Evolutionary conservation across 1,140 invertebrate genomes (phyloP).

Genomic region (Drosophila ohnishii): DNA sequence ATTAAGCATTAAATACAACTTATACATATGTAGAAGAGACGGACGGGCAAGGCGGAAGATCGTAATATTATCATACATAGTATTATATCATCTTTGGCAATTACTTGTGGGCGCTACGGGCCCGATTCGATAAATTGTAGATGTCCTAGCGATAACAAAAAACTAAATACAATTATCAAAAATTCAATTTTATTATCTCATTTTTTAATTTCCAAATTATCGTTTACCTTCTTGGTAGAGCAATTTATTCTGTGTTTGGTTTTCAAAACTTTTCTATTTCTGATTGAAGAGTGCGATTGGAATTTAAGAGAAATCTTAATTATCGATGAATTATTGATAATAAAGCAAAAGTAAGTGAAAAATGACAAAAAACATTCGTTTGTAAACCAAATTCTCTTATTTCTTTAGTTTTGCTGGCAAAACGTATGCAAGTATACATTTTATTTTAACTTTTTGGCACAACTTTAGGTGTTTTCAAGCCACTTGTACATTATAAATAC

Average conservation of each 20-base stretch:
- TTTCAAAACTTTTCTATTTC: background rate
- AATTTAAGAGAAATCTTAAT: background rate
- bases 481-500: background rate
- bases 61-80: conserved; percentile 19
- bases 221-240: background rate
- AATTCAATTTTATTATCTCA: background rate
- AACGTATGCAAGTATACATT: background rate
- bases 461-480: background rate
- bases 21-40: background rate
- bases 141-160: conserved; percentile 4
- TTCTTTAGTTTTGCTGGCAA: background rate
- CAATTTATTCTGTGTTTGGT: conserved; percentile 6
- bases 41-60: background rate
- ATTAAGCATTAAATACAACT: conserved; percentile 20
- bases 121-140: conserved; percentile 15
- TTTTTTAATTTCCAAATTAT: background rate
- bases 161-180: conserved; percentile 1
- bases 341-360: conserved; percentile 18
- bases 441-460: background rate
- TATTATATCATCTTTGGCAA: conserved; percentile 2
- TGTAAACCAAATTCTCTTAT: background rate
- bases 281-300: background rate
- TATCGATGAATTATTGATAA: conserved; percentile 1
- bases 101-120: conserved; percentile 1
- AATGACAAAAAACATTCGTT: background rate